Conservation (phyloP, 2,888 invertebrate species). For the Erebia ligea region DNA sequence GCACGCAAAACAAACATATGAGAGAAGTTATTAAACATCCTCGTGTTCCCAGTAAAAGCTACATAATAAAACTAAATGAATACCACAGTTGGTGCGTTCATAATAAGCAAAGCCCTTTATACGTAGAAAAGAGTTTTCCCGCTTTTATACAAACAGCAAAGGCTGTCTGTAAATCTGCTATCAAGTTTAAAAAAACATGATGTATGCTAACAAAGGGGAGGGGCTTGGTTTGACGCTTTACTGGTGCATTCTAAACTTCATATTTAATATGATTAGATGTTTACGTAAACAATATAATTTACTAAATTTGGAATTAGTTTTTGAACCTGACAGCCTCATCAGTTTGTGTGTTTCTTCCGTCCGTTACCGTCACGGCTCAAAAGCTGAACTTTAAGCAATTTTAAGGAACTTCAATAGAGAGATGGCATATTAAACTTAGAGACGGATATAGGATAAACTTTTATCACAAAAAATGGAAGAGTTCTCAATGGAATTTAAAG, state of each 20-base stretch:
- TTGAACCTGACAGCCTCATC: no score
- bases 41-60: slow-evolving; percentile 47
- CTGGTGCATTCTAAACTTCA: not conserved
- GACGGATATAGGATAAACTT: no score
- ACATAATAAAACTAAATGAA: slow-evolving; percentile 48
- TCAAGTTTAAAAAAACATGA: slow-evolving; percentile 29
- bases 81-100: slow-evolving; percentile 45
- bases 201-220: not conserved
- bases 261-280: no score
- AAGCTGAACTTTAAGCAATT: no score
- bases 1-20: slow-evolving; percentile 33
- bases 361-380: no score
- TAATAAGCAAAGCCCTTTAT: slow-evolving; percentile 48
- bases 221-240: not conserved
- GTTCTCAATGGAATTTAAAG: no score
- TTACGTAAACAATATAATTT: no score
- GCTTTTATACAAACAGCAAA: slow-evolving; percentile 46
- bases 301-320: no score
- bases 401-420: no score
- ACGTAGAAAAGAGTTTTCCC: slow-evolving; percentile 44
- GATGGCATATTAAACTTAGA: no score
- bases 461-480: no score
- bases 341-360: no score
- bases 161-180: slow-evolving; percentile 41
- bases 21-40: slow-evolving; percentile 42